Conservation (phyloP, 1,140 invertebrate genomes). For the Zaprionus taronus region DNA sequence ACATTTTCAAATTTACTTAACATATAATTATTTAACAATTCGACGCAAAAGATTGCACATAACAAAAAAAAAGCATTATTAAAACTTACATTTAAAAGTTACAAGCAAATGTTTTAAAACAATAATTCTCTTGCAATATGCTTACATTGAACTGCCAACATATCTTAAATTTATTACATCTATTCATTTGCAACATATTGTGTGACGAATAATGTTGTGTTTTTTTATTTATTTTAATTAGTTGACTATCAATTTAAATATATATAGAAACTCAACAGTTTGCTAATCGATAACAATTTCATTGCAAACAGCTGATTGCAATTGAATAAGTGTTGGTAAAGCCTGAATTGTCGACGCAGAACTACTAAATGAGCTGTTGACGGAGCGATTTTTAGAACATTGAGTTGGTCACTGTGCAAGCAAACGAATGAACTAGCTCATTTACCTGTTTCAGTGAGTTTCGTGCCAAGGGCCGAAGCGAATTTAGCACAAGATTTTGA, state of each 20-base stretch:
- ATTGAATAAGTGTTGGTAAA: slow-evolving; percentile 12
- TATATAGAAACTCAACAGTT: not conserved
- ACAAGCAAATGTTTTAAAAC: too few relatives aligned
- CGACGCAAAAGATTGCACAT: not conserved
- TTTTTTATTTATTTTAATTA: too few relatives aligned
- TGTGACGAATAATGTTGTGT: too few relatives aligned
- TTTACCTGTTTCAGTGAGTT: slow-evolving; percentile 3
- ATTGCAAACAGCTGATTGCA: not conserved
- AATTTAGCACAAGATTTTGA: slow-evolving; percentile 21
- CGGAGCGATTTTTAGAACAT: not conserved
- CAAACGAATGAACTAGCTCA: not conserved
- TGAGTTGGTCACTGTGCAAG: not conserved
- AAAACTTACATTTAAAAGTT: too few relatives aligned
- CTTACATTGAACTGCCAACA: too few relatives aligned
- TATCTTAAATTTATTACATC: too few relatives aligned
- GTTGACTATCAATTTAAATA: not conserved
- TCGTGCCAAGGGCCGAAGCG: not conserved
- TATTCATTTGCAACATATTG: too few relatives aligned
- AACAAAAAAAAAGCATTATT: too few relatives aligned
- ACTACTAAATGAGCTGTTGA: not conserved
- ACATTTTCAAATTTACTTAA: not conserved
- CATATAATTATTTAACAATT: not conserved
- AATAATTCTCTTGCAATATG: too few relatives aligned
- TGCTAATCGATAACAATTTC: not conserved
- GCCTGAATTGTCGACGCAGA: not conserved